Evolutionary conservation across 2,113 vertebrate genomes (phyloP), one percentile per base, ranked within the genome.

Genomic region (Gymnarchus niloticus): DNA sequence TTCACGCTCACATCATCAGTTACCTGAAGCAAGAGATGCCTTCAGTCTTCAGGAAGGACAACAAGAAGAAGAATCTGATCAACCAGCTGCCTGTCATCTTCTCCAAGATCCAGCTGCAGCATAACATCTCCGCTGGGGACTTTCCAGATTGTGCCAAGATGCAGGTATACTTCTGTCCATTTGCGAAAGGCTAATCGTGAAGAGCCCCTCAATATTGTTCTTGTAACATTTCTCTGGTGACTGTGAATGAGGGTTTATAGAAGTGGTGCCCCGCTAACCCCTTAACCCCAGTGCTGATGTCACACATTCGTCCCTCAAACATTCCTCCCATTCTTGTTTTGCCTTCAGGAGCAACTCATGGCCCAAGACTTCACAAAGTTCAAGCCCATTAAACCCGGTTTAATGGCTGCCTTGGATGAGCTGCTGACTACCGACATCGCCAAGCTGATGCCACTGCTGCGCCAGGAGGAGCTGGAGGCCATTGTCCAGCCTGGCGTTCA

Each of bases 1-100:
- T 97, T 0, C 97, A 98, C 0, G 94, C 97, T 0, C 95, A 98
- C 92, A 97, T 98, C 92, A 96, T 98, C 89, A 96, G 96, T 90
- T 94, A 96, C 85, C 93, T 98, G 91, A 97, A 96, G 93, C 95
- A 96, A 89, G 96, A 97, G 93, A 98, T 98, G 97, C 97, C 96
- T 0, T 95, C 96, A 0, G 95, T 98, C 83, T 97, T 98, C 49
- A 95, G 97, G 84, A 98, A 98, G 90, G 97, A 96, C 83, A 96
- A 96, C 83, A 97, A 97, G 89, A 98, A 98, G 92, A 97, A 97
- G 88, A 95, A 96, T 88, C 93, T 98, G 54, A 98, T 98, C 88
- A 88, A 95, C 83, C 95, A 97, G 87, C 91, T 98, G 90, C 96
- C 96, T 0, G 94, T 97, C 19, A 97, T 98, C 89, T 98, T 97